phyloP scores from a whole-genome alignment of 2,113 vertebrate genomes.

The Anhinga anhinga region DNA sequence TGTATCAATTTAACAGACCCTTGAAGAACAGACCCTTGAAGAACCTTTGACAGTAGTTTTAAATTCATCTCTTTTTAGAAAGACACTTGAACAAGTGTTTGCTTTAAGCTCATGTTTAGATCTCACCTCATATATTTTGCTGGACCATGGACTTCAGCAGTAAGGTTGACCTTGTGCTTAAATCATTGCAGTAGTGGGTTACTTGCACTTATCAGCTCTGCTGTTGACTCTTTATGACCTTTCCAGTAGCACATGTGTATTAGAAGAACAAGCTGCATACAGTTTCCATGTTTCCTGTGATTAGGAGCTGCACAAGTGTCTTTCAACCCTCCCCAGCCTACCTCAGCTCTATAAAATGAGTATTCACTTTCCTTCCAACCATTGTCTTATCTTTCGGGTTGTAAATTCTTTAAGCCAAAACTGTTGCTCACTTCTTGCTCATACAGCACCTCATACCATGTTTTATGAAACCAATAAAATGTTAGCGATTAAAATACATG shows the following conservation, averaged over 20 bases:
- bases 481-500: neutral
- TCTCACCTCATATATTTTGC: neutral
- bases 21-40: neutral
- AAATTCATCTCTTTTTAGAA: neutral
- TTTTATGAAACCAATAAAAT: conserved; percentile 23
- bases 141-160: neutral
- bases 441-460: neutral
- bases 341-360: neutral
- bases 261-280: neutral
- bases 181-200: neutral
- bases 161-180: neutral
- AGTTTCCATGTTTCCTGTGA: neutral
- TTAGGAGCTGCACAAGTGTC: neutral
- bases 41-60: neutral
- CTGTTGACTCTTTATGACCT: neutral
- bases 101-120: neutral
- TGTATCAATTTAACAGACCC: neutral
- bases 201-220: neutral
- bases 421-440: conserved; percentile 31
- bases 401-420: neutral
- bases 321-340: neutral
- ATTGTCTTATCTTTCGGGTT: neutral
- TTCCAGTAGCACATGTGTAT: neutral
- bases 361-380: neutral
- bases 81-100: neutral